These are phyloP conservation scores for Callimorpha dominula DNA, from an alignment of 2,888 invertebrate genomes.

Conservation along the genomic window DNA sequence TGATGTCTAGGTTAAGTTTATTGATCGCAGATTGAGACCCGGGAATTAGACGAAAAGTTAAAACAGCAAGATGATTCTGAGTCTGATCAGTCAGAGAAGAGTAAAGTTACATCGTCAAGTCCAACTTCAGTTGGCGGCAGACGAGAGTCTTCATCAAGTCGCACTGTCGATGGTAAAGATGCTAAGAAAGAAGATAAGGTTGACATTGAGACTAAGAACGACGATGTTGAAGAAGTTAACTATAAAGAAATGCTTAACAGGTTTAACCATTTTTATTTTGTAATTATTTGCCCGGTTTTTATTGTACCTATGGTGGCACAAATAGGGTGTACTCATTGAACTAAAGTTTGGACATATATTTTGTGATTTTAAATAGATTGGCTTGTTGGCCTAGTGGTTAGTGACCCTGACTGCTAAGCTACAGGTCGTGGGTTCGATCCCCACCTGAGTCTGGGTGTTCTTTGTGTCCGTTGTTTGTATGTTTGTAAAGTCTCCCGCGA, in stretches of 20 bases:
- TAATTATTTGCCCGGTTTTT: too few species aligned
- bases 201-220: conserved; percentile 84
- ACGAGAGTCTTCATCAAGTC: conserved; percentile 84
- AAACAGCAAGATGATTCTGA: conserved; percentile 88
- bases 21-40: conserved; percentile 79
- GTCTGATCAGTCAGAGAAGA: conserved; percentile 88
- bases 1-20: conserved; percentile 87
- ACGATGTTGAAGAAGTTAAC: conserved; percentile 88
- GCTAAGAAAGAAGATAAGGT: conserved; percentile 81
- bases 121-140: conserved; percentile 83
- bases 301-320: too few species aligned
- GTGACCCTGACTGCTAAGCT: too few species aligned
- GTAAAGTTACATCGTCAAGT: conserved; percentile 87
- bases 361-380: background rate
- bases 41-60: conserved; percentile 90
- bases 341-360: background rate
- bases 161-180: conserved; percentile 78
- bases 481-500: too few species aligned
- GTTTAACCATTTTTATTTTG: conserved; percentile 18
- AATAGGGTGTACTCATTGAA: background rate
- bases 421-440: too few species aligned
- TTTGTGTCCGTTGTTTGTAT: too few species aligned
- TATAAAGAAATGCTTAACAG: conserved; percentile 55
- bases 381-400: too few species aligned
- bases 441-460: too few species aligned